Conservation (phyloP, 2,888 invertebrate genomes). For the Diarsia brunnea region DNA sequence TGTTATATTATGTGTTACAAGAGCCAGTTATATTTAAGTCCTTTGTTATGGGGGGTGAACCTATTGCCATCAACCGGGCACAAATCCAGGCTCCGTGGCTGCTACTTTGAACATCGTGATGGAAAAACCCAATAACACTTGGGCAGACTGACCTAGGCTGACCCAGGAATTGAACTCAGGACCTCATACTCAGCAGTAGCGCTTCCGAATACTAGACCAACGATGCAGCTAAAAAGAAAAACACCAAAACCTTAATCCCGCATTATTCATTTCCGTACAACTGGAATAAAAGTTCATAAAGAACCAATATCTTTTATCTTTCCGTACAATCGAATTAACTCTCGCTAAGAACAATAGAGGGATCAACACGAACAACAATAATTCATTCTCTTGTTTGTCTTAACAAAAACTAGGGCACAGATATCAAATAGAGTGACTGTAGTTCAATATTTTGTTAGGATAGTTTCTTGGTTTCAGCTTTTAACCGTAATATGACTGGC, state of each 20-base stretch:
- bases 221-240: background rate
- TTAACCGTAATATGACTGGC: conserved; percentile 37
- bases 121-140: too few relatives aligned
- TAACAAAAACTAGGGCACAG: conserved; percentile 54
- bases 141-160: too few relatives aligned
- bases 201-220: too few relatives aligned
- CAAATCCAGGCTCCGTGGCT: too few relatives aligned
- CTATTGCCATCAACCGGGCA: too few relatives aligned
- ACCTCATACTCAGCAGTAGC: too few relatives aligned
- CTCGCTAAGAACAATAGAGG: conserved; percentile 52
- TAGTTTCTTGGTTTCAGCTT: conserved; percentile 13
- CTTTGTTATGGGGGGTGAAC: too few relatives aligned
- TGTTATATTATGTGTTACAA: too few relatives aligned
- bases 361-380: conserved; percentile 63
- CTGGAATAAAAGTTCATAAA: conserved; percentile 45
- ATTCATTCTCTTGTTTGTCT: conserved; percentile 64
- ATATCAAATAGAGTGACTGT: conserved; percentile 49
- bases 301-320: conserved; percentile 62
- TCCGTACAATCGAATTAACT: conserved; percentile 52
- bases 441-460: conserved; percentile 44
- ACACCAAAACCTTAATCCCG: background rate
- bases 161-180: too few relatives aligned
- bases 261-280: conserved; percentile 35
- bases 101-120: too few relatives aligned
- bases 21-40: too few relatives aligned